Base-by-base conservation (phyloP, 2,888 invertebrate species). In the Erebia palarica region DNA sequence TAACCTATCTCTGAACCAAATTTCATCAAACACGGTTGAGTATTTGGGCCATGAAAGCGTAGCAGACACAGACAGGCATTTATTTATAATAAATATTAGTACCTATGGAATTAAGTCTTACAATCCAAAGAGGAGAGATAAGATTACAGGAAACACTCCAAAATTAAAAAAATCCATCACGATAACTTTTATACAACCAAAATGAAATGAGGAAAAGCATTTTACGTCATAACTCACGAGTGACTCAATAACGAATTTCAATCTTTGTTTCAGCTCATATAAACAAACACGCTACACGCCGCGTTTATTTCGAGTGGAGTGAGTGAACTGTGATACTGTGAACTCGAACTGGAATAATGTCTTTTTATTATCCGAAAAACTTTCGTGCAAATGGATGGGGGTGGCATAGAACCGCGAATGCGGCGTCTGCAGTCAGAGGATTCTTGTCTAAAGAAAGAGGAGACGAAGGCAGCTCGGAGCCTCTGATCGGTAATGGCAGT, bases 341-440 rank as follows among this genome's bases (percentile, higher is more conserved):
- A 9, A 7, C 49, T 53, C 51, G n/a, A 27, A 63, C 16, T 9
- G 44, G 10, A 68, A 66, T 67, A 42, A 82, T 81, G 82, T 75
- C 80, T 68, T 78, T 89, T 73, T 89, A 91, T 73, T 93, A 92
- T 75, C 92, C 92, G 77, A 92, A 91, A 82, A 93, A 93, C 76
- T 89, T 92, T 72, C 90, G 86, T 70, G 91, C 92, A 59, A 89
- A 92, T 71, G 93, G 93, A 1, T 92, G 91, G 91, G 93, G 93
- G 0, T 93, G 93, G 93, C 92, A 93, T 75, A 80, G 92, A 18
- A 75, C 81, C 0, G 78, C 80, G 7, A 85, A 76, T n/a, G 87
- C 89, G 1, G 79, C 90, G 0, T 80, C 83, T 0, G 92, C 92
- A 8, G 90, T 91, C 0, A 80, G 81, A 11, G 91, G 91, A 0